phyloP scores from a whole-genome alignment of 2,888 invertebrate genomes.

The Myopa testacea region DNA sequence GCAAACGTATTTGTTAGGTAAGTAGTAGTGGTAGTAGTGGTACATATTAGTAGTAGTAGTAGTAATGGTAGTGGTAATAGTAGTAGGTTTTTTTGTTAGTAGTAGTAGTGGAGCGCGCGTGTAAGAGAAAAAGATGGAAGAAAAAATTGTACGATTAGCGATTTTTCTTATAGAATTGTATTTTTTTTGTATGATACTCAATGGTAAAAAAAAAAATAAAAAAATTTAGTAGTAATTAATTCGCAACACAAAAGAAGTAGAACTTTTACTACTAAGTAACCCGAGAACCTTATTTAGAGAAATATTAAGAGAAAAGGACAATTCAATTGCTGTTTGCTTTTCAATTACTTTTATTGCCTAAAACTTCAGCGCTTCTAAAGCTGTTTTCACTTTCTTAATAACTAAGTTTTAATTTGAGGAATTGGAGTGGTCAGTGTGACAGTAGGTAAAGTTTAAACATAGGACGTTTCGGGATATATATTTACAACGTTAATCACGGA shows the following conservation, averaged over 20 bases:
- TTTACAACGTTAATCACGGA: slow-evolving; percentile 46
- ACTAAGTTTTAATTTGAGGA: slow-evolving; percentile 42
- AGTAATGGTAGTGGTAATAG: slow-evolving; percentile 43
- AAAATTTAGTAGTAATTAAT: slow-evolving; percentile 18
- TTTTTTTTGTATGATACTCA: slow-evolving; percentile 21
- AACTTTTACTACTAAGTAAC: background rate
- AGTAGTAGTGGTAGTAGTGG: slow-evolving; percentile 43
- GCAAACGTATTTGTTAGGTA: slow-evolving; percentile 33
- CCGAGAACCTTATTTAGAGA: background rate
- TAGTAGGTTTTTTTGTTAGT: slow-evolving; percentile 38
- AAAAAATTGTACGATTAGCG: slow-evolving; percentile 52
- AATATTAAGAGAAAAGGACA: background rate
- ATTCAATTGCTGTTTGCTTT: background rate
- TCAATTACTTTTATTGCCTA: background rate
- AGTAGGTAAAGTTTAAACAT: slow-evolving; percentile 51
- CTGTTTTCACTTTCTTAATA: slow-evolving; percentile 38
- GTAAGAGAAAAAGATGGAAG: slow-evolving; percentile 58
- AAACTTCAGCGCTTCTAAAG: slow-evolving; percentile 16
- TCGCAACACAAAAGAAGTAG: background rate
- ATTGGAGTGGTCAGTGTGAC: background rate
- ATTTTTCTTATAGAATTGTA: slow-evolving; percentile 41
- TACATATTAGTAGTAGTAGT: slow-evolving; percentile 42
- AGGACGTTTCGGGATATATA: slow-evolving; percentile 60
- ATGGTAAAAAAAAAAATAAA: slow-evolving; percentile 36
- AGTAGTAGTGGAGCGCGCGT: slow-evolving; percentile 55